Conservation (phyloP, 1,140 invertebrate species). For the Ostrea denselamellosa region DNA sequence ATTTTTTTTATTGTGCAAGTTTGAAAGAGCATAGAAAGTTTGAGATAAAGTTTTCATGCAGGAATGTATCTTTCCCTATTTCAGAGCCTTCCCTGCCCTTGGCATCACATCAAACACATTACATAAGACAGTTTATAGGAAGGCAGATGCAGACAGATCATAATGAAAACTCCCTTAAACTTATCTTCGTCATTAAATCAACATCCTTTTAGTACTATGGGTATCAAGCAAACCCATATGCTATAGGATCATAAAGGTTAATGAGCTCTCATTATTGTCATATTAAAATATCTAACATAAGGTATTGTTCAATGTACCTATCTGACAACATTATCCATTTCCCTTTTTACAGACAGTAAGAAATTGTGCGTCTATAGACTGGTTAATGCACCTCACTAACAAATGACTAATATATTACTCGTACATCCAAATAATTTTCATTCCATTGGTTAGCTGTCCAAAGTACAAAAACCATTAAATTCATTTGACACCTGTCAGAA, state of each 20-base stretch:
- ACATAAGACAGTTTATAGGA: conserved; percentile 31
- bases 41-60: conserved; percentile 28
- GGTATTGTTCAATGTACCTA: background rate
- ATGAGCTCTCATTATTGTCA: background rate
- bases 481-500: conserved; percentile 12
- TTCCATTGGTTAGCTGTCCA: background rate
- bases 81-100: conserved; percentile 1
- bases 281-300: conserved; percentile 13
- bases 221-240: conserved; percentile 1
- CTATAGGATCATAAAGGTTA: background rate
- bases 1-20: conserved; percentile 14
- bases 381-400: background rate
- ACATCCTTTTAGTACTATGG: conserved; percentile 16
- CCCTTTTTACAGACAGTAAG: background rate
- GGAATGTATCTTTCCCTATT: conserved; percentile 2
- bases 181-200: background rate
- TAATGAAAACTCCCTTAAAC: background rate
- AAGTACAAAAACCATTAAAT: background rate
- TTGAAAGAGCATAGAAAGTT: conserved; percentile 10
- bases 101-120: conserved; percentile 18
- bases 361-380: background rate
- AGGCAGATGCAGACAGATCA: conserved; percentile 23
- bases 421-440: background rate
- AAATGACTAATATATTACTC: background rate
- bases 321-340: conserved; percentile 2